Conservation (phyloP, 2,888 invertebrate genomes). For the Lissonota sp. region DNA sequence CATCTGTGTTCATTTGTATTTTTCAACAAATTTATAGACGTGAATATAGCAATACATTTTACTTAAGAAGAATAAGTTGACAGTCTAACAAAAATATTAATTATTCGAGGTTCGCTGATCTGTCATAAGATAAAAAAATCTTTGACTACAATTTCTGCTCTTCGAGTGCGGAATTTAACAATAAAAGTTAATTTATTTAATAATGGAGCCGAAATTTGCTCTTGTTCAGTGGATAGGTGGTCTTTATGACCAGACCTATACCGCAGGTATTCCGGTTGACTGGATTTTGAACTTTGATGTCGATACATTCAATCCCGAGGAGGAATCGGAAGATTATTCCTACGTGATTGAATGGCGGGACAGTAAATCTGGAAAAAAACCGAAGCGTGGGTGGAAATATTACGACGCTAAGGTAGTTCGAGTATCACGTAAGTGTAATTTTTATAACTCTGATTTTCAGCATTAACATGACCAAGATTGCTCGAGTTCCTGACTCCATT, state of each 20-base stretch:
- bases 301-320: not conserved
- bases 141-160: not conserved
- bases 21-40: not conserved
- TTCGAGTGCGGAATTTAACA: not conserved
- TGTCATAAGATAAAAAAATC: not conserved
- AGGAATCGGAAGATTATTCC: not conserved
- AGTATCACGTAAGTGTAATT: too few species aligned
- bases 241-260: not conserved
- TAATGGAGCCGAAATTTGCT: not conserved
- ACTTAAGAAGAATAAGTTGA: too few species aligned
- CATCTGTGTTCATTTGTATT: not conserved
- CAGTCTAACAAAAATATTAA: too few species aligned
- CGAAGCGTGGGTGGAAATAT: not conserved
- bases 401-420: too few species aligned
- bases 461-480: not conserved
- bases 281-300: not conserved
- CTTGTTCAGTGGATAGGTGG: not conserved
- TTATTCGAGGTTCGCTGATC: too few species aligned
- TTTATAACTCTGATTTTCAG: too few species aligned
- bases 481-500: not conserved
- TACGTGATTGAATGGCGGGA: not conserved
- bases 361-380: not conserved
- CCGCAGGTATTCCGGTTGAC: not conserved
- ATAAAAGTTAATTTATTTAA: not conserved
- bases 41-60: not conserved